Percentiles rank a stretch among this genome's conserved stretches.
phyloP scores from a whole-genome alignment of 2,797 vertebrate species.

The Triplophysa yarkandensis region DNA sequence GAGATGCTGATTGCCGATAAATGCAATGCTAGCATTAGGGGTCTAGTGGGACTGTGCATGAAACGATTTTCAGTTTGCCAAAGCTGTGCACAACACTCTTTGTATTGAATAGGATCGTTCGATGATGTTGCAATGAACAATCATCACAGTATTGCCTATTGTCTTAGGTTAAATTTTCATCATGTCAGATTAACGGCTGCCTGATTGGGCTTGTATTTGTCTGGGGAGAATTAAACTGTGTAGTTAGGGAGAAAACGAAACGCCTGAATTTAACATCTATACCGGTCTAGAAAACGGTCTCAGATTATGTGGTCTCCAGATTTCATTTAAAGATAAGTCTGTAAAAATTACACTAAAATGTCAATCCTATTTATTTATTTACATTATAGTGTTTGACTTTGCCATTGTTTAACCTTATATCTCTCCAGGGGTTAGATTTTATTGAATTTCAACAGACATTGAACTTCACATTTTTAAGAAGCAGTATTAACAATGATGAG shows the following conservation, averaged over 20 bases:
- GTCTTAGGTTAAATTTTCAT: constrained; percentile 12
- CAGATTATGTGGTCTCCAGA: too few relatives aligned
- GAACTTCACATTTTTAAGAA: too few relatives aligned
- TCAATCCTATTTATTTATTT: too few relatives aligned
- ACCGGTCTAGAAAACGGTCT: too few relatives aligned
- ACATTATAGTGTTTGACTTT: too few relatives aligned
- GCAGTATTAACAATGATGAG: too few relatives aligned
- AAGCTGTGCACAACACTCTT: constrained; percentile 47
- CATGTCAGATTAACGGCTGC: constrained; percentile 37
- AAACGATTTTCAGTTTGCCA: constrained; percentile 12
- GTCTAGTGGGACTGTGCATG: constrained; percentile 6
- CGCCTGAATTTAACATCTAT: too few relatives aligned
- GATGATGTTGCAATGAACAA: constrained; percentile 54
- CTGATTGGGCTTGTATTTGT: constrained; percentile 28
- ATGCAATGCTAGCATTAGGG: constrained; percentile 36
- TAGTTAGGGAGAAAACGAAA: constrained; percentile 20
- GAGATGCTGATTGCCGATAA: constrained; percentile 49
- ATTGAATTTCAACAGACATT: too few relatives aligned
- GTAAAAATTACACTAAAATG: too few relatives aligned
- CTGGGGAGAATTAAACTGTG: constrained; percentile 27
- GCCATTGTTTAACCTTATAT: too few relatives aligned
- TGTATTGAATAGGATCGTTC: constrained; percentile 41
- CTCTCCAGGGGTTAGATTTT: too few relatives aligned
- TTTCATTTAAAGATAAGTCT: too few relatives aligned
- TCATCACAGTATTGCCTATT: constrained; percentile 38